phyloP scores from a whole-genome alignment of 2,113 vertebrate genomes.

The Riparia riparia region DNA sequence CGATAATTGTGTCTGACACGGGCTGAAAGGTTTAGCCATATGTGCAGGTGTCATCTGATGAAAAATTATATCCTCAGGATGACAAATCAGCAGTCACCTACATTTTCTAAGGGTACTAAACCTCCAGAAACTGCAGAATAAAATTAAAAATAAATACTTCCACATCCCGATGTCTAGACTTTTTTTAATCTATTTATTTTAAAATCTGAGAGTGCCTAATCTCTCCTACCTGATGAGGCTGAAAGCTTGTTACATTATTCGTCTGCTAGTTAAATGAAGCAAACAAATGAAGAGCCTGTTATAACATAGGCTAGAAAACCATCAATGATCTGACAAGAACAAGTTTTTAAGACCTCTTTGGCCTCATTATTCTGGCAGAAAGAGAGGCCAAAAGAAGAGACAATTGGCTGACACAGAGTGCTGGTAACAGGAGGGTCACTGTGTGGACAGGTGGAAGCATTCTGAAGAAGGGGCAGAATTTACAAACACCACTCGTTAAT shows the following conservation, averaged over 20 bases:
- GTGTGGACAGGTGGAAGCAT: neutral
- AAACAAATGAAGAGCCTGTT: neutral
- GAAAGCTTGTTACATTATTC: neutral
- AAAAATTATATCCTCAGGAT: neutral
- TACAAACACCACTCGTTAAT: neutral
- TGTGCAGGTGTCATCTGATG: neutral
- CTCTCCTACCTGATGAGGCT: neutral
- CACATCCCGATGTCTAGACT: neutral
- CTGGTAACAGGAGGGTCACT: neutral
- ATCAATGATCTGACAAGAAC: neutral
- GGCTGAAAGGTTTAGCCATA: neutral
- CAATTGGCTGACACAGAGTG: neutral
- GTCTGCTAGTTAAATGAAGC: neutral
- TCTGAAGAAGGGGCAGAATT: neutral
- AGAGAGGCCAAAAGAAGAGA: neutral
- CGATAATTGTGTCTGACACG: neutral
- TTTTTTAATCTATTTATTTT: neutral
- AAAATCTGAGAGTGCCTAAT: neutral
- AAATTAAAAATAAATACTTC: neutral
- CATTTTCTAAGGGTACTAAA: neutral
- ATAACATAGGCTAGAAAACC: neutral
- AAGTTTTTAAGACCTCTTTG: neutral
- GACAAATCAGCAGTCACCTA: neutral
- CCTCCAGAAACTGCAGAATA: neutral
- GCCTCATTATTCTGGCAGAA: neutral